phyloP scores from a whole-genome alignment of 2,113 vertebrate genomes.

The Sula dactylatra region DNA sequence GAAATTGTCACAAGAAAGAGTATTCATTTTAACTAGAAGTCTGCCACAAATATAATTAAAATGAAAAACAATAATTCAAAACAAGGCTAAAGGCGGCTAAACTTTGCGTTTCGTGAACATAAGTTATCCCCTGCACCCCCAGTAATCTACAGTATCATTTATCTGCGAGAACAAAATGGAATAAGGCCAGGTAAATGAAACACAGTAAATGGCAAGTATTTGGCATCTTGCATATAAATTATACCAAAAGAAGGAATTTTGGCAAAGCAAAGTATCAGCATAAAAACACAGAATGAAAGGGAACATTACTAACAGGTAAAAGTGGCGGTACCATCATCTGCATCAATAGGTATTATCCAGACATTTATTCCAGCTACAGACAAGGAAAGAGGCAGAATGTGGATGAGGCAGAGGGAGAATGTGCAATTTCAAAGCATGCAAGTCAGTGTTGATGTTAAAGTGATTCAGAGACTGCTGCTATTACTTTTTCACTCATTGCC shows the following conservation, averaged over 20 bases:
- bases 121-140: background rate
- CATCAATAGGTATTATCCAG: background rate
- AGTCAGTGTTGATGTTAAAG: background rate
- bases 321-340: background rate
- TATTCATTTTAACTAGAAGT: background rate
- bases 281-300: background rate
- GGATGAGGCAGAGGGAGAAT: background rate
- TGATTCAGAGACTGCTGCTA: background rate
- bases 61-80: background rate
- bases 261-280: background rate
- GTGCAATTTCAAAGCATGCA: background rate
- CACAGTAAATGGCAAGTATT: background rate
- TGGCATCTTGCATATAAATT: background rate
- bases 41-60: background rate
- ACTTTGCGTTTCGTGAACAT: background rate
- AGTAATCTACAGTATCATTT: background rate
- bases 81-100: background rate
- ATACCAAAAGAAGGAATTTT: background rate
- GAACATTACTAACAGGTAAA: background rate
- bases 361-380: background rate
- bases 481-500: constrained; percentile 11
- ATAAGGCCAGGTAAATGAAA: background rate
- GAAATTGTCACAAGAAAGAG: background rate
- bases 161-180: background rate
- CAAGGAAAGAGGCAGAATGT: background rate